phyloP scores from a whole-genome alignment of 2,888 invertebrate species.

The Dasysyrphus albostriatus region DNA sequence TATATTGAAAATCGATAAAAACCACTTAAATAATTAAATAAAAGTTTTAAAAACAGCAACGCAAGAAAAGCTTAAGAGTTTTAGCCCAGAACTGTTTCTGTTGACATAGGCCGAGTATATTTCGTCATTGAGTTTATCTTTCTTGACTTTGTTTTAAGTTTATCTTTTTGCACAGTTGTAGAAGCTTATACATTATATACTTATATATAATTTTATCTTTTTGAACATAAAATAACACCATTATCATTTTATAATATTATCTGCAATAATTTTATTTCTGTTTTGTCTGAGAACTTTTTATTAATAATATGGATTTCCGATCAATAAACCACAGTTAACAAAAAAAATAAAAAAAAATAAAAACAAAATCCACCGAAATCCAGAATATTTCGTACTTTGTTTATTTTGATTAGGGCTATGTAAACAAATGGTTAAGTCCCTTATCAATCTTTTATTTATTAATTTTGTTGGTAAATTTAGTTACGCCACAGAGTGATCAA shows the following conservation, averaged over 20 bases:
- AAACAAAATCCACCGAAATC: slow-evolving; percentile 2
- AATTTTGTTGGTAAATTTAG: neutral
- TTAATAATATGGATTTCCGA: slow-evolving; percentile 13
- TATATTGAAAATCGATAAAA: neutral
- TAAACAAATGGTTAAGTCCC: slow-evolving; percentile 49
- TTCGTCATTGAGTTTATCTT: slow-evolving; percentile 45
- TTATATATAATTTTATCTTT: neutral
- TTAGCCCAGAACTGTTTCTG: slow-evolving; percentile 22
- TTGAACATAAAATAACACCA: slow-evolving; percentile 36
- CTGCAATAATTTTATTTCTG: neutral
- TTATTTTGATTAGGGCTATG: slow-evolving; percentile 20
- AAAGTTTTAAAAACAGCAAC: neutral
- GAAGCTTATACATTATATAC: no score
- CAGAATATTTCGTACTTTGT: slow-evolving; percentile 12
- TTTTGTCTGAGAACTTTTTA: neutral
- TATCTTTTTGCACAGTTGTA: no score
- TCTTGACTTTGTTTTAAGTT: no score
- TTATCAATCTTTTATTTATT: slow-evolving; percentile 42
- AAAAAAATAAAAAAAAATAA: slow-evolving; percentile 1
- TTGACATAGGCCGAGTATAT: slow-evolving; percentile 64
- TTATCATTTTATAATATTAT: neutral
- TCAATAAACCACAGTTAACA: slow-evolving; percentile 1
- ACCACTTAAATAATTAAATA: neutral
- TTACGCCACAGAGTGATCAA: slow-evolving; percentile 1
- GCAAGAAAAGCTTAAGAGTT: neutral